These are phyloP conservation scores for Aphelenchoides besseyi DNA, from an alignment of 1,140 invertebrate species.

Conservation along the genomic window DNA sequence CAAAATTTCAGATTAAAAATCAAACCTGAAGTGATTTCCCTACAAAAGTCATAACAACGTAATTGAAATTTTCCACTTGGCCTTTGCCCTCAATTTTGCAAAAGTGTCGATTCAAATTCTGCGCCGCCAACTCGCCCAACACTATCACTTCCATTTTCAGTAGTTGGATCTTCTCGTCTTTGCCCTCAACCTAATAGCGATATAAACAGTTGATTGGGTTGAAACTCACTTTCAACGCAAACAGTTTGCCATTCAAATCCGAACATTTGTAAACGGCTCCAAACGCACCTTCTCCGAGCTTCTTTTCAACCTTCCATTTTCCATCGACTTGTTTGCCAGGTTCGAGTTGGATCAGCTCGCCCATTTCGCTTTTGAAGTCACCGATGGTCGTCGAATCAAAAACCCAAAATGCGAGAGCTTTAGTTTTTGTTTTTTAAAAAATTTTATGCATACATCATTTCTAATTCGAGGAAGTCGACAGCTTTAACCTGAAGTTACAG, in stretches of 20 bases:
- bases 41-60: constrained; percentile 33
- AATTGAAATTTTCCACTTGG: constrained; percentile 27
- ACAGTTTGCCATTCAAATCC: constrained; percentile 29
- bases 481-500: no score
- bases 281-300: constrained; percentile 52
- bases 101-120: constrained; percentile 28
- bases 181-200: constrained; percentile 38
- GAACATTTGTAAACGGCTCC: constrained; percentile 47
- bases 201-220: not conserved
- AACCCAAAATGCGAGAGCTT: not conserved
- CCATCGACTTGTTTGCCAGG: constrained; percentile 8
- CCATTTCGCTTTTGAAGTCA: constrained; percentile 6
- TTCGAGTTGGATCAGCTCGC: constrained; percentile 23
- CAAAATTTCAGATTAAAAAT: not conserved
- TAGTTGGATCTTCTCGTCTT: constrained; percentile 47
- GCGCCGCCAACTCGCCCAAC: constrained; percentile 43
- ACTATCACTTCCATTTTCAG: constrained; percentile 55
- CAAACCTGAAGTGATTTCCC: constrained; percentile 21
- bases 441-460: not conserved
- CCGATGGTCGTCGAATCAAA: not conserved
- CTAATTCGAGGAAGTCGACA: no score
- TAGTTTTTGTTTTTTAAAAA: not conserved
- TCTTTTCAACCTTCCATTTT: constrained; percentile 47
- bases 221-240: constrained; percentile 34
- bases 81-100: constrained; percentile 37